A percentile compares a stretch with the other conserved stretches of the same genome.
Conservation (phyloP, 1,140 invertebrate species). For the Eufriesea mexicana region DNA sequence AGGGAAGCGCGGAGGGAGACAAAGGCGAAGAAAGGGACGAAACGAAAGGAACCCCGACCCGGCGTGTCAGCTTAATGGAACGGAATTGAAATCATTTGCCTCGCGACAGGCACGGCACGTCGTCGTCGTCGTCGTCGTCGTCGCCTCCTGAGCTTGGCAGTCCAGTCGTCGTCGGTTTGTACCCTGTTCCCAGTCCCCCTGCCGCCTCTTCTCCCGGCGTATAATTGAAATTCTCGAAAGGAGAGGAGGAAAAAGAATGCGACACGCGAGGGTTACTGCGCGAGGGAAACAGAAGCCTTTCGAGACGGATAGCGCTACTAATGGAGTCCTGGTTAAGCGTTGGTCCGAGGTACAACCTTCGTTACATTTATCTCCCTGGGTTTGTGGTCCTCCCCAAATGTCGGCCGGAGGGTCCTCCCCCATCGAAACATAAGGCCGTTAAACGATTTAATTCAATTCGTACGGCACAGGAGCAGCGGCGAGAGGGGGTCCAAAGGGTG, state of each 20-base stretch:
- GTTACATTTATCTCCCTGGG: constrained; percentile 78
- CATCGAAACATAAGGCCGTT: constrained; percentile 79
- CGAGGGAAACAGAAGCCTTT: constrained; percentile 47
- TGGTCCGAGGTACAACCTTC: constrained; percentile 77
- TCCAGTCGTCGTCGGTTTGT: constrained; percentile 49
- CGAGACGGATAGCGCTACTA: constrained; percentile 69
- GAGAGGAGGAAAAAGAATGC: constrained; percentile 12
- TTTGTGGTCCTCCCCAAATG: constrained; percentile 77
- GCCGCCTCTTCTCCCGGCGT: neutral
- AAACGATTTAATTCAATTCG: constrained; percentile 82
- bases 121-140: constrained; percentile 46
- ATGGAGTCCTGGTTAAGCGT: constrained; percentile 74
- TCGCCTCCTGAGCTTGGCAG: constrained; percentile 66
- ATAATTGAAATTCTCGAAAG: constrained; percentile 70
- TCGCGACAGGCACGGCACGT: constrained; percentile 65
- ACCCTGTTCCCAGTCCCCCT: neutral
- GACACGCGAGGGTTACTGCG: neutral
- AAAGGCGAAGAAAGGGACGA: constrained; percentile 11
- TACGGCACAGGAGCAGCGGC: constrained; percentile 27
- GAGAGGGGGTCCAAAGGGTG: constrained; percentile 46
- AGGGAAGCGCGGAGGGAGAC: neutral
- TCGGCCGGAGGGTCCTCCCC: constrained; percentile 74
- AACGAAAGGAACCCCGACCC: constrained; percentile 34
- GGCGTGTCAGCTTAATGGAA: constrained; percentile 66
- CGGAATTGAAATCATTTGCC: constrained; percentile 70